Percentiles rank a stretch among this genome's conserved stretches.
Conservation (phyloP, 2,113 vertebrate genomes). For the Scytalopus superciliaris region DNA sequence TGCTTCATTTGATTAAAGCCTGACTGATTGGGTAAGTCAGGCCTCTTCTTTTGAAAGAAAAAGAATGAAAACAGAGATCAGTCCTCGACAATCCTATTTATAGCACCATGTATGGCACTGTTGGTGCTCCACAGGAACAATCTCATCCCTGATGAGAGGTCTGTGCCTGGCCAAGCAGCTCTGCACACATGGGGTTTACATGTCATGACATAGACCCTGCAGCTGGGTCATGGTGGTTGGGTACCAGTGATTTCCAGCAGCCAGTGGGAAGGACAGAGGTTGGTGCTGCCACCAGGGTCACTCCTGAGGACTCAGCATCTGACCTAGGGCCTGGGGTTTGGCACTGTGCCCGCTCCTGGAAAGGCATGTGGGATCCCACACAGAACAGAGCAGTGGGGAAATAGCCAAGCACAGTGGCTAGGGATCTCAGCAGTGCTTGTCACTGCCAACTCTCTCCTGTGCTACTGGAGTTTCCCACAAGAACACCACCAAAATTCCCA, state of each 20-base stretch:
- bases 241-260: neutral
- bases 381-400: neutral
- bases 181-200: rapidly evolving
- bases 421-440: neutral
- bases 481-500: neutral
- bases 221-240: rapidly evolving
- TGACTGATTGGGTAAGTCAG: neutral
- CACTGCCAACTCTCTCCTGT: neutral
- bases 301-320: neutral
- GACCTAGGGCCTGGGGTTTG: neutral
- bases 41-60: neutral
- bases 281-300: rapidly evolving
- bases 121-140: neutral
- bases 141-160: rapidly evolving
- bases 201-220: neutral
- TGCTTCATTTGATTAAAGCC: conserved; percentile 36
- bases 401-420: rapidly evolving
- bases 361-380: neutral
- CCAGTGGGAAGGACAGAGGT: neutral
- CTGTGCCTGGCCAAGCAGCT: neutral
- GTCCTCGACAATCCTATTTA: neutral
- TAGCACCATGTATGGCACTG: rapidly evolving
- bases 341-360: rapidly evolving
- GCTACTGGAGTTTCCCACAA: neutral
- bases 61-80: neutral